Percentiles rank a stretch among this genome's conserved stretches.
Conservation (phyloP, 2,113 vertebrate genomes). For the Phalacrocorax carbo region DNA sequence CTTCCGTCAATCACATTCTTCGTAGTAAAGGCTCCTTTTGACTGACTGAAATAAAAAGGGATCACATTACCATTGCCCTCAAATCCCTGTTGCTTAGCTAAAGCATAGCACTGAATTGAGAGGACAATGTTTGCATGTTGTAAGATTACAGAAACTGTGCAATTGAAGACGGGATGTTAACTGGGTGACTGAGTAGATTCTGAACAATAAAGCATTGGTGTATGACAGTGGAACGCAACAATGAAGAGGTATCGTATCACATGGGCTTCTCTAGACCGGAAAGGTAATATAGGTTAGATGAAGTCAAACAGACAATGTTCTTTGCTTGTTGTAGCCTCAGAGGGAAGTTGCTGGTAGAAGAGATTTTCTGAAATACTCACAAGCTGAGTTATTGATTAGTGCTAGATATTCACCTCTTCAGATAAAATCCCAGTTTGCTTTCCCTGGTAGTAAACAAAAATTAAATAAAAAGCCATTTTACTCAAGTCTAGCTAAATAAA, state of each 20-base stretch:
- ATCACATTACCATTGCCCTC: not conserved
- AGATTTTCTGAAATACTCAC: conserved; percentile 6
- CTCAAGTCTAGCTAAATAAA: not conserved
- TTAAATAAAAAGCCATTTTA: not conserved
- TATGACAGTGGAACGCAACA: not conserved
- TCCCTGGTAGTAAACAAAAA: not conserved
- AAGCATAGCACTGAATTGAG: not conserved
- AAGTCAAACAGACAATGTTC: not conserved
- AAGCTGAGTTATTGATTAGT: conserved; percentile 31
- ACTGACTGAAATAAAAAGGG: not conserved
- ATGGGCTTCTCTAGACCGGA: not conserved
- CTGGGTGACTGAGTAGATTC: conserved; percentile 1
- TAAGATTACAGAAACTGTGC: not conserved
- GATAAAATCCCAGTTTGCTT: not conserved
- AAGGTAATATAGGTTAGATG: not conserved
- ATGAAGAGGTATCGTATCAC: not conserved
- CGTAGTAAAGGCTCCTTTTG: not conserved
- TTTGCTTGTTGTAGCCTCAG: not conserved
- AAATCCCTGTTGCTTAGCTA: conserved; percentile 6
- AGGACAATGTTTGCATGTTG: not conserved
- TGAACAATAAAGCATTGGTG: not conserved
- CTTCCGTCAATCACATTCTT: not conserved
- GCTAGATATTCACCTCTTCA: not conserved
- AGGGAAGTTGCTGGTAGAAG: not conserved
- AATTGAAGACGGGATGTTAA: not conserved